Evolutionary conservation across 2,113 vertebrate species (phyloP), one percentile per base, ranked within the genome.

Genomic region (Campylomormyrus numenius): DNA sequence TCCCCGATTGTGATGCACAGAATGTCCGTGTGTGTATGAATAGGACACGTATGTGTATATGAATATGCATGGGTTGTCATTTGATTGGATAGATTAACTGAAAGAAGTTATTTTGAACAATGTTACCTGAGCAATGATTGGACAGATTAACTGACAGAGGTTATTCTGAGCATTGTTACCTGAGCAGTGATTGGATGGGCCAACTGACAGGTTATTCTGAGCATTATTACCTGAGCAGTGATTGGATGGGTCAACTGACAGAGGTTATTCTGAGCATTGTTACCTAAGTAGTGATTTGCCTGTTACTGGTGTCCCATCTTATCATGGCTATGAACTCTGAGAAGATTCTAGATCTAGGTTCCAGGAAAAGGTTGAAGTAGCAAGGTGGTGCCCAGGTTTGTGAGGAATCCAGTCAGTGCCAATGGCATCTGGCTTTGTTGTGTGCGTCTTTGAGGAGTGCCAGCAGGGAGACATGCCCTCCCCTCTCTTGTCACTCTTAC

Each of bases 241-340:
- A 87, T 53, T 87, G 53, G 53, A 56, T 56, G 53, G 53, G 53
- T 56, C 53, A 21, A 56, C 53, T 56, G 53, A 56, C 53, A 56
- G 17, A 19, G 53, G 53, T 56, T 21, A 56, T 56, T 56, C 1
- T 31, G 39, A 17, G 27, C 87, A 87, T 27, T 52, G 49, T 87
- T 53, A 87, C 85, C n/a, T 27, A 15, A 52, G 85, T 17, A 31
- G 50, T 87, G n/a, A 87, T 53, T 87, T 87, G 85, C n/a, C 85
- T 53, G 50, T 87, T 53, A 87, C 49, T 86, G 45, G 27, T 56
- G 27, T 56, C 85, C 13, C n/a, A 48, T n/a, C 85, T 87, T 31
- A 53, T 5, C 2, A 17, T 31, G 27, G 48, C 49, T 35, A 35
- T 17, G 2, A 66, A 66, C 62, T 31, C 62, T 27, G 58, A 66